Evolutionary conservation across 2,797 vertebrate species (phyloP), one percentile per base, ranked within the genome.

Genomic region (Denticeps clupeoides): DNA sequence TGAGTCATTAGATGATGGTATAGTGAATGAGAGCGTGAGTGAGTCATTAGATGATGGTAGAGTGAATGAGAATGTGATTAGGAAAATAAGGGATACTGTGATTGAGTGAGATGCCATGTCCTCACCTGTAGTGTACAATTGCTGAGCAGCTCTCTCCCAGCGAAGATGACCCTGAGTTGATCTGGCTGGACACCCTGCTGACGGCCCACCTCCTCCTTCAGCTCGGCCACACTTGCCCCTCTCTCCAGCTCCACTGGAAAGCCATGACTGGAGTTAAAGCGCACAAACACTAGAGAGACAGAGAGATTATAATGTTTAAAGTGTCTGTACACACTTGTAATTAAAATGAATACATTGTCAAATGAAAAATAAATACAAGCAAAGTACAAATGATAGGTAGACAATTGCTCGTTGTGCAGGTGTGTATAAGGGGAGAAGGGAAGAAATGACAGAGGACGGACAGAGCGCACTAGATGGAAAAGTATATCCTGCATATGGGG

Each of bases 141-240:
- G 64, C 82, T 81, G 61, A 55, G 71, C 45, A 96, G 84, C 75
- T 91, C 89, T 61, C 81, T 82, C 28, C 89, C 89, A 0, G 88
- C 89, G 32, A 92, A 92, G 71, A 96, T 89, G 51, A 93, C 89
- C 44, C 72, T 69, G 46, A 97, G 75, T 24, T 72, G 73, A 64
- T 89, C 83, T 1, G 85, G 74, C 18, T 60, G 75, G 71, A 93
- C 84, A 18, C 84, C 86, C 63, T 87, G 88, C 76, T 83, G 81
- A 67, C 63, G 74, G 41, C 84, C 91, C 79, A 94, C 88, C 26
- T 19, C 60, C 63, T 88, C 79, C 79, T 91, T 92, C 69, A 95
- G 84, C 66, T 87, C 74, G 1, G 77, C 62, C 66, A 94, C 76
- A 29, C 80, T 87, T 35, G 82, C 67, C 7, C 82, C 77, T 0